Percentiles rank a stretch among this genome's conserved stretches.
Conservation (phyloP, 2,888 invertebrate species). For the Dasysyrphus albostriatus region DNA sequence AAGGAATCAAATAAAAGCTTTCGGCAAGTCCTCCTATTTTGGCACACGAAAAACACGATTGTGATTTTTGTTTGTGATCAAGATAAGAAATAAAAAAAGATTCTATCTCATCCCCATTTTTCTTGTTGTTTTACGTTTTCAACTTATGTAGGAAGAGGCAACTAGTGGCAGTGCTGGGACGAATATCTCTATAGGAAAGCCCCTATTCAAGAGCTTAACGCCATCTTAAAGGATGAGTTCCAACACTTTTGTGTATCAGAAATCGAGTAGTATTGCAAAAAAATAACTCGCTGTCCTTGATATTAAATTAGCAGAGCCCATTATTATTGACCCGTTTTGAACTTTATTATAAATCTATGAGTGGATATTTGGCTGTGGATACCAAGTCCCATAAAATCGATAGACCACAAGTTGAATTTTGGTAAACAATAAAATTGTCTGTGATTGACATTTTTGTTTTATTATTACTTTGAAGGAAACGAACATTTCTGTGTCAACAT, state of each 20-base stretch:
- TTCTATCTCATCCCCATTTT: neutral
- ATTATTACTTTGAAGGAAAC: neutral
- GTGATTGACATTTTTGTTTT: slow-evolving; percentile 6
- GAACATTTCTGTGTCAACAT: slow-evolving; percentile 17
- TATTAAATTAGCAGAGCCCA: neutral
- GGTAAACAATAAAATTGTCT: slow-evolving; percentile 23
- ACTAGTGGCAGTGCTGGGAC: slow-evolving; percentile 43
- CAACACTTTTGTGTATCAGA: slow-evolving; percentile 1
- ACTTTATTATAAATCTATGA: neutral
- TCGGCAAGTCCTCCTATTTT: neutral
- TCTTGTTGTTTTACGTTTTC: slow-evolving; percentile 20
- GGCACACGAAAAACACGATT: slow-evolving; percentile 18
- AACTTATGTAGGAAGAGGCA: slow-evolving; percentile 21
- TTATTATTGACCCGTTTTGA: neutral
- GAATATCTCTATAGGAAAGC: slow-evolving; percentile 25
- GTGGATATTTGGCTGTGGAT: neutral
- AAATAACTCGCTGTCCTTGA: neutral
- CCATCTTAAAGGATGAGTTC: neutral
- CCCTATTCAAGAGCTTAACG: slow-evolving; percentile 43
- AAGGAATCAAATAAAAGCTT: slow-evolving; percentile 18
- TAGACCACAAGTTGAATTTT: slow-evolving; percentile 10
- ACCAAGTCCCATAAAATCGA: neutral
- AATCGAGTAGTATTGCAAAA: neutral
- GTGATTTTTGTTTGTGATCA: slow-evolving; percentile 44
- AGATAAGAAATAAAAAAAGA: slow-evolving; percentile 24